phyloP scores from a whole-genome alignment of 2,797 vertebrate genomes.

The Lepilemur ruficaudatus region DNA sequence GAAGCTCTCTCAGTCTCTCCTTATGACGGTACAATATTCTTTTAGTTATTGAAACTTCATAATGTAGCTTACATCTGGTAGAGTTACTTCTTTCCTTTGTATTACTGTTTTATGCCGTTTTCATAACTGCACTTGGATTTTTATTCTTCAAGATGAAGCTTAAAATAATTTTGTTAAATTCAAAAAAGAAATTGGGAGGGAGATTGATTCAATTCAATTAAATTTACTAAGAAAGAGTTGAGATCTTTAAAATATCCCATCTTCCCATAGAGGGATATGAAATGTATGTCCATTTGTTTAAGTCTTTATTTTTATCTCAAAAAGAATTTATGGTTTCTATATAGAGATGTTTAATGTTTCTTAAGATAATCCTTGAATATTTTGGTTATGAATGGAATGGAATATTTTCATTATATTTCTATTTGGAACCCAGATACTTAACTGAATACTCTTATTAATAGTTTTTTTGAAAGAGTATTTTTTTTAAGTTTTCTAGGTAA shows the following conservation, averaged over 20 bases:
- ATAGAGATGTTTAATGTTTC: background rate
- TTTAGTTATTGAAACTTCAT: background rate
- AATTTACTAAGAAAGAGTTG: background rate
- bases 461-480: background rate
- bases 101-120: slow-evolving; percentile 9
- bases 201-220: background rate
- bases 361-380: background rate
- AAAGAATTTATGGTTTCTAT: background rate
- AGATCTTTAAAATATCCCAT: background rate
- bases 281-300: background rate
- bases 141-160: slow-evolving; percentile 4
- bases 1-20: background rate
- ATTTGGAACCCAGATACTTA: background rate
- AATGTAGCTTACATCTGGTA: background rate
- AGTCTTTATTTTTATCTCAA: background rate
- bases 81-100: background rate
- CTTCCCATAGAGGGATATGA: background rate
- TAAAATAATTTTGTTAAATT: background rate
- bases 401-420: background rate
- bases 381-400: background rate
- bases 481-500: background rate
- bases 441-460: background rate
- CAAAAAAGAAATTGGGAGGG: background rate
- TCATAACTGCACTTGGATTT: background rate
- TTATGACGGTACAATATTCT: background rate